Percentiles rank a stretch among this genome's conserved stretches.
Conservation (phyloP, 2,888 invertebrate species). For the Drosophila dives region DNA sequence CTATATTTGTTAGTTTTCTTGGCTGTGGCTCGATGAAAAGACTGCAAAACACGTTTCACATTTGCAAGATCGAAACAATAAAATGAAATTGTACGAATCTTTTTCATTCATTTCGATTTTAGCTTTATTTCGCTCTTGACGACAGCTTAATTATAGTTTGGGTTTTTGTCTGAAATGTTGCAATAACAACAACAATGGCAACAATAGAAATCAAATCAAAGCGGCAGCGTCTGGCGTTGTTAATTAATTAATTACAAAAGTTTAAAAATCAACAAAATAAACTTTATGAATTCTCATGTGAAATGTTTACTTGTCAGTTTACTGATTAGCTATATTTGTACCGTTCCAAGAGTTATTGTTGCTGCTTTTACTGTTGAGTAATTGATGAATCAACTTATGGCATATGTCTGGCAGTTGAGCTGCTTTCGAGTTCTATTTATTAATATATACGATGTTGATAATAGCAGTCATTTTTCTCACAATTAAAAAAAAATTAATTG, state of each 20-base stretch:
- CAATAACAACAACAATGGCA: slow-evolving; percentile 24
- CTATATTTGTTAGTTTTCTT: slow-evolving; percentile 6
- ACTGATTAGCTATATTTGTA: background rate
- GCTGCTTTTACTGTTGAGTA: background rate
- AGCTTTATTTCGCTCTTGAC: slow-evolving; percentile 49
- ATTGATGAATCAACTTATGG: slow-evolving; percentile 19
- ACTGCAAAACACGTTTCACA: slow-evolving; percentile 59
- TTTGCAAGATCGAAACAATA: slow-evolving; percentile 25
- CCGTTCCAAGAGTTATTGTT: background rate
- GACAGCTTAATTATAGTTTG: slow-evolving; percentile 56
- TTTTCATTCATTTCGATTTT: slow-evolving; percentile 41
- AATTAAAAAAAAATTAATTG: slow-evolving; percentile 31
- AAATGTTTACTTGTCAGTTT: slow-evolving; percentile 4
- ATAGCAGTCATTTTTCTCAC: slow-evolving; percentile 15
- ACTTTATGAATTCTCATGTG: slow-evolving; percentile 3
- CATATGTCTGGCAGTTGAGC: background rate
- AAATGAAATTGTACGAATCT: slow-evolving; percentile 39
- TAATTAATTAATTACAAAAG: slow-evolving; percentile 50
- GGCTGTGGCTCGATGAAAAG: slow-evolving; percentile 16
- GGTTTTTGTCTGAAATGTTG: slow-evolving; percentile 36
- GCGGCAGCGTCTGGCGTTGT: slow-evolving; percentile 41
- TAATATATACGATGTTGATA: background rate
- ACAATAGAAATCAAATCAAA: slow-evolving; percentile 32
- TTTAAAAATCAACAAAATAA: slow-evolving; percentile 18
- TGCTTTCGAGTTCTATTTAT: background rate